Base-by-base conservation (phyloP, 2,888 invertebrate genomes). In the Formica aserva region DNA sequence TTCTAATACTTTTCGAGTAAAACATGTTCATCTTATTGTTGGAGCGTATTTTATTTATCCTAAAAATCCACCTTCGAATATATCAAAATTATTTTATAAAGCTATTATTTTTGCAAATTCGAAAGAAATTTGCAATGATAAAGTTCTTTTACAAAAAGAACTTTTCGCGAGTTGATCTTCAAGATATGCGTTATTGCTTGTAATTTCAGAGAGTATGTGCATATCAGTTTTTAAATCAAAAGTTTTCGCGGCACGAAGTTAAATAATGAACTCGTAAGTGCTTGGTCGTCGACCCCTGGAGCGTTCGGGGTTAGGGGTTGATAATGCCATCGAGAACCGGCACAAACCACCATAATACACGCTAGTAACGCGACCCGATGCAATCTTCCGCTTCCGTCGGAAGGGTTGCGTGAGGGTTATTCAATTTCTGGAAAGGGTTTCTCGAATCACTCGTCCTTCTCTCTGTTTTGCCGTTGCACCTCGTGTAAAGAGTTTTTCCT, bases 291-390 rank as follows among this genome's bases (percentile, higher is more conserved):
- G 92, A 92, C 91, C 92, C 77, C 69, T 55, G 52, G 69, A 72
- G 63, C 82, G 72, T 71, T 82, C 66, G 82, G 81, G 77, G 84
- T 90, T 88, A 88, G 85, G 84, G 86, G 87, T 86, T 88, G 90
- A 90, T 92, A 92, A 92, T 91, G 80, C 86, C 86, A 86, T 88
- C 88, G 88, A 76, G 82, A 84, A 85, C 22, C 22, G 22, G 22
- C 22, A 22, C 22, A 22, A 22, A 22, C 86, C 84, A 82, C 84
- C 85, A 84, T 88, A 86, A 87, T 85, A 80, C 85, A 87, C 88
- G 88, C 76, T 88, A 90, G 85, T 86, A 91, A 89, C 91, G 88
- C 86, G 85, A 85, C 87, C 91, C 88, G 89, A 91, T 91, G 86
- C 82, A 75, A 86, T 76, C 83, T 84, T 76, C 52, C 85, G 62